phyloP scores from a whole-genome alignment of 2,888 invertebrate species.

The Cyclophora albipunctata region DNA sequence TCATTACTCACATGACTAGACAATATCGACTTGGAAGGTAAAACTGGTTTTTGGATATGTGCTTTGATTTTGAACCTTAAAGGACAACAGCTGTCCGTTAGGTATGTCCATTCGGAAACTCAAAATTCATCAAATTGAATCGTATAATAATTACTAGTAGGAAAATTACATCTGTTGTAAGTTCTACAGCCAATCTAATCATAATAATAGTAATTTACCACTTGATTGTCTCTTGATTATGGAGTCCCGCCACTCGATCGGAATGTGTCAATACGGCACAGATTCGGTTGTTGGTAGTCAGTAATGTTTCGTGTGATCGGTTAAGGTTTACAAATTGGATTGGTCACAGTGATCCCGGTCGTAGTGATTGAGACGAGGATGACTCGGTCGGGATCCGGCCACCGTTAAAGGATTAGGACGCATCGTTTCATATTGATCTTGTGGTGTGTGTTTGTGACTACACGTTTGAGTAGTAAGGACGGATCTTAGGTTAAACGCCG shows the following conservation, averaged over 20 bases:
- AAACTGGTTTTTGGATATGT: constrained; percentile 18
- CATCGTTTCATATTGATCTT: constrained; percentile 54
- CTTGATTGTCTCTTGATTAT: no score
- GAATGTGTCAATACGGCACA: constrained; percentile 19
- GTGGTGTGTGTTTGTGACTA: background rate
- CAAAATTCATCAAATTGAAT: background rate
- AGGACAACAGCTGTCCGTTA: background rate
- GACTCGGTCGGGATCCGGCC: constrained; percentile 53
- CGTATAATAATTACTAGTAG: no score
- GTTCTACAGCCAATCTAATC: no score
- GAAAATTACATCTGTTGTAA: no score
- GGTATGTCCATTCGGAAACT: background rate
- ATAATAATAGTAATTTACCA: no score
- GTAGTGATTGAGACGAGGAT: constrained; percentile 73
- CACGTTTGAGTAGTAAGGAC: no score
- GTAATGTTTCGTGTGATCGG: constrained; percentile 65
- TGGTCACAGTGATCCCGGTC: constrained; percentile 71
- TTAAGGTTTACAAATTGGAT: constrained; percentile 71
- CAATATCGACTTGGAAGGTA: constrained; percentile 69
- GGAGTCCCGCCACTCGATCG: no score
- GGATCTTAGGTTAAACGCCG: no score
- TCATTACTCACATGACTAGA: constrained; percentile 74
- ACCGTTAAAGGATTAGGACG: constrained; percentile 66
- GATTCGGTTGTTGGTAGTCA: constrained; percentile 19
- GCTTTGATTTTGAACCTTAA: constrained; percentile 9